A percentile compares a stretch with the other conserved stretches of the same genome.
Evolutionary conservation across 2,888 invertebrate genomes (phyloP).

Genomic region (Aporophyla lueneburgensis): DNA sequence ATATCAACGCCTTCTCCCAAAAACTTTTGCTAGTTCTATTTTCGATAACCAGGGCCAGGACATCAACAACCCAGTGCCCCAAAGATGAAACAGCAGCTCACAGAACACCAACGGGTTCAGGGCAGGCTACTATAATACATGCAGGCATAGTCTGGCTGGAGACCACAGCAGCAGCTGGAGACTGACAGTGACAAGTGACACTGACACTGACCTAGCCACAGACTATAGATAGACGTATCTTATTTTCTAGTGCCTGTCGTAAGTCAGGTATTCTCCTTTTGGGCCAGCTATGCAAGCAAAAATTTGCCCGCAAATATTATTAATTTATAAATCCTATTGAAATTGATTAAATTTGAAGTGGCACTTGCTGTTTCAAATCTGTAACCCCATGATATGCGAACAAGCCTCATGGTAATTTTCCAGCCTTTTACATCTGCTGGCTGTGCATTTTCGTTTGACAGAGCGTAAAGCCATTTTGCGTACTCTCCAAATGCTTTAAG

Average conservation of each 20-base stretch:
- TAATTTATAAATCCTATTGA: neutral
- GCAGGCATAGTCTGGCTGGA: no score
- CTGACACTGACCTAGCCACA: neutral
- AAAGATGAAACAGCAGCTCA: neutral
- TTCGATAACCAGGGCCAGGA: neutral
- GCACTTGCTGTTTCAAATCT: neutral
- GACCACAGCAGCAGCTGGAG: neutral
- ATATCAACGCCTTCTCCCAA: neutral
- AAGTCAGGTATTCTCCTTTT: neutral
- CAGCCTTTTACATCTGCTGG: neutral
- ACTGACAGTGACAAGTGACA: neutral
- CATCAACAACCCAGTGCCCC: neutral
- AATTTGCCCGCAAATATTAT: neutral
- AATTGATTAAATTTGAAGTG: neutral
- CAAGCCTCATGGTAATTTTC: neutral
- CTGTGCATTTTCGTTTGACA: neutral
- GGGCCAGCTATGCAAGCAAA: neutral
- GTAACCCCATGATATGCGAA: neutral
- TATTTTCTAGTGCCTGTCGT: neutral
- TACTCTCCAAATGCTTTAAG: neutral
- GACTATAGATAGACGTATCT: neutral
- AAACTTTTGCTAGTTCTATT: neutral
- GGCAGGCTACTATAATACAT: no score
- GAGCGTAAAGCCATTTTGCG: neutral
- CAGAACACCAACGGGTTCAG: no score